These are phyloP conservation scores for Calonectris borealis DNA, from an alignment of 2,113 vertebrate genomes.

Conservation along the genomic window DNA sequence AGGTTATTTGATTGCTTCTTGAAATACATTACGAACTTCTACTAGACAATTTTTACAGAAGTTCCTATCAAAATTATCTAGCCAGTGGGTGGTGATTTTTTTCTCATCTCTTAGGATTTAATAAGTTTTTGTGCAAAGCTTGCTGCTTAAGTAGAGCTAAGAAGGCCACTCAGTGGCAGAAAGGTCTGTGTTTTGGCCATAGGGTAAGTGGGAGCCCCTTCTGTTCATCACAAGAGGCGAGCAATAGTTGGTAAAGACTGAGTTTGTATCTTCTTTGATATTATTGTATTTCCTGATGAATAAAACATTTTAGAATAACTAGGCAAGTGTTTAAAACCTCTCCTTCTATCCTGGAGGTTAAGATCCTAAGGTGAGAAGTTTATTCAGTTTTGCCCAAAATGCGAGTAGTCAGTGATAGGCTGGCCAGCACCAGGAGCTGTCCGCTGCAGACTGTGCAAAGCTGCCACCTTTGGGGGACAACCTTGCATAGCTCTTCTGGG, in stretches of 20 bases:
- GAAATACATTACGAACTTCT: background rate
- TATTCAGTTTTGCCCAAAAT: background rate
- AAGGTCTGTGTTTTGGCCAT: background rate
- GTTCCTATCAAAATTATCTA: background rate
- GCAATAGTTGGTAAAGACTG: background rate
- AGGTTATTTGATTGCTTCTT: background rate
- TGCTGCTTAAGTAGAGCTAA: background rate
- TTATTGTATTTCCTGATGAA: background rate
- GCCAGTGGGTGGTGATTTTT: background rate
- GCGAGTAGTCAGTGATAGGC: no score
- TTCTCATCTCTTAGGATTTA: background rate
- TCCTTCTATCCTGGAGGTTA: background rate
- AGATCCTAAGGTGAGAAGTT: background rate
- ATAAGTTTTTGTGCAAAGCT: background rate
- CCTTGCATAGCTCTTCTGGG: fast-evolving
- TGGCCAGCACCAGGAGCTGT: background rate
- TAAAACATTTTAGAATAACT: background rate
- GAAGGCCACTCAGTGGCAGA: background rate
- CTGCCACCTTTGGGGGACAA: background rate
- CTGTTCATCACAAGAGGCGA: background rate
- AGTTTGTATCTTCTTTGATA: background rate
- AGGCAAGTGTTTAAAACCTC: background rate
- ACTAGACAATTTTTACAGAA: background rate
- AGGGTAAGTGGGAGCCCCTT: background rate
- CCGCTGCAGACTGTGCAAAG: background rate